Evolutionary conservation across 2,113 vertebrate genomes (phyloP).

Genomic region (Nerophis lumbriciformis): DNA sequence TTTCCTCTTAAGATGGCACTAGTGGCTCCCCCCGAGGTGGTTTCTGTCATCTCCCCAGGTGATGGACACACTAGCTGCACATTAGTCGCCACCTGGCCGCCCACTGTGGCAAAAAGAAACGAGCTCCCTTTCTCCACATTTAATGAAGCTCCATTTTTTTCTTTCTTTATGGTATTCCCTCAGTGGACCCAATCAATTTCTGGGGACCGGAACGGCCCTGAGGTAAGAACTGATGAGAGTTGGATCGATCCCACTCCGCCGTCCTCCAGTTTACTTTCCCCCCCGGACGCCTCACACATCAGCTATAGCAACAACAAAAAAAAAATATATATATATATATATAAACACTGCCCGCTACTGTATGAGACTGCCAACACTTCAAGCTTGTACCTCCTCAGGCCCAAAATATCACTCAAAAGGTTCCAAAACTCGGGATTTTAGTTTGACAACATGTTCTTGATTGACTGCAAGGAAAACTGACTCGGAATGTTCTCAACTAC

Average conservation of each 20-base stretch:
- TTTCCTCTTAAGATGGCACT: constrained; percentile 46
- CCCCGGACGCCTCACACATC: constrained; percentile 31
- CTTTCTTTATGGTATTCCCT: constrained; percentile 42
- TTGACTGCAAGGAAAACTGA: no score
- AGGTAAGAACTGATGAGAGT: constrained; percentile 67
- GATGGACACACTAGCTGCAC: constrained; percentile 60
- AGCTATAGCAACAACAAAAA: constrained; percentile 19
- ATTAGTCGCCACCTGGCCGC: constrained; percentile 49
- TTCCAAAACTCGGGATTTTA: neutral
- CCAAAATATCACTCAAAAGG: neutral
- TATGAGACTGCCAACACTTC: neutral
- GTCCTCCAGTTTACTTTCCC: constrained; percentile 58
- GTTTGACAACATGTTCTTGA: neutral
- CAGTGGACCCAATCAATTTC: constrained; percentile 52
- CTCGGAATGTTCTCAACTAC: no score
- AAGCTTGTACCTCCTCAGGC: neutral
- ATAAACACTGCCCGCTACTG: neutral
- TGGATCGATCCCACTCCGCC: constrained; percentile 67
- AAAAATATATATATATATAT: no score
- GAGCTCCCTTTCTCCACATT: constrained; percentile 32
- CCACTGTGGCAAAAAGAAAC: constrained; percentile 34
- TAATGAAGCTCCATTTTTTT: constrained; percentile 34
- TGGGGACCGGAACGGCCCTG: constrained; percentile 41
- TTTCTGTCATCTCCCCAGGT: constrained; percentile 64
- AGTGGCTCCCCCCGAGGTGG: constrained; percentile 53